Evolutionary conservation across 2,797 vertebrate species (phyloP).

Genomic region (Spinibarbus caldwelli): DNA sequence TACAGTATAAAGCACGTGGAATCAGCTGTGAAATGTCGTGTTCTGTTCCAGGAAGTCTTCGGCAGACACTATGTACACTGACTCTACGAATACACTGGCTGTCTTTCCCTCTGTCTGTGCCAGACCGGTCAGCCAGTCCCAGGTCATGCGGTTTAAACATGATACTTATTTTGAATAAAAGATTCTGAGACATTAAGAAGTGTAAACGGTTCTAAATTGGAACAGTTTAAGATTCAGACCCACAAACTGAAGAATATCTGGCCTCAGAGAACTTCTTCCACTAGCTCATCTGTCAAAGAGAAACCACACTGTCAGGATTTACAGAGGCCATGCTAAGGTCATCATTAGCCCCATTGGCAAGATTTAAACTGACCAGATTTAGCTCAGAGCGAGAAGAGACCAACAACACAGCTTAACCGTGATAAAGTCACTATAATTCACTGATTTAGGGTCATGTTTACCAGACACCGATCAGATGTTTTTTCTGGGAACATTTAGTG

Average conservation of each 20-base stretch:
- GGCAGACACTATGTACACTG: constrained; percentile 15
- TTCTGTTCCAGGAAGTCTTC: constrained; percentile 67
- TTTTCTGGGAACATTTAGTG: background rate
- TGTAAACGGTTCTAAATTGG: too few species aligned
- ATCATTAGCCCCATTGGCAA: constrained; percentile 12
- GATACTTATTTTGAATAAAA: background rate
- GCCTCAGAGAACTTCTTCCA: background rate
- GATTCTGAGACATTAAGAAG: background rate
- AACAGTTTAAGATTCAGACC: constrained; percentile 9
- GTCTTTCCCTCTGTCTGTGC: constrained; percentile 16
- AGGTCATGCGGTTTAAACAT: constrained; percentile 25
- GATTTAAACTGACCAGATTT: constrained; percentile 9
- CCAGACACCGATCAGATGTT: background rate
- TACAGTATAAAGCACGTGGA: constrained; percentile 18
- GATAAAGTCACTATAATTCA: background rate
- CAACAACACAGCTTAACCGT: background rate
- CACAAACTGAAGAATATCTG: constrained; percentile 21
- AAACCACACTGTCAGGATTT: constrained; percentile 21
- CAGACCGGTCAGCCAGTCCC: constrained; percentile 1
- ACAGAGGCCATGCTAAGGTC: constrained; percentile 2
- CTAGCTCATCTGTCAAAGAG: background rate
- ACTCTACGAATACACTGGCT: constrained; percentile 26
- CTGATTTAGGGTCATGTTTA: constrained; percentile 3
- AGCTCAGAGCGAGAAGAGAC: background rate
- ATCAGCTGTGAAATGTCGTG: constrained; percentile 52